These are phyloP conservation scores for Pimpla rufipes DNA, from an alignment of 2,888 invertebrate species.

Conservation along the genomic window DNA sequence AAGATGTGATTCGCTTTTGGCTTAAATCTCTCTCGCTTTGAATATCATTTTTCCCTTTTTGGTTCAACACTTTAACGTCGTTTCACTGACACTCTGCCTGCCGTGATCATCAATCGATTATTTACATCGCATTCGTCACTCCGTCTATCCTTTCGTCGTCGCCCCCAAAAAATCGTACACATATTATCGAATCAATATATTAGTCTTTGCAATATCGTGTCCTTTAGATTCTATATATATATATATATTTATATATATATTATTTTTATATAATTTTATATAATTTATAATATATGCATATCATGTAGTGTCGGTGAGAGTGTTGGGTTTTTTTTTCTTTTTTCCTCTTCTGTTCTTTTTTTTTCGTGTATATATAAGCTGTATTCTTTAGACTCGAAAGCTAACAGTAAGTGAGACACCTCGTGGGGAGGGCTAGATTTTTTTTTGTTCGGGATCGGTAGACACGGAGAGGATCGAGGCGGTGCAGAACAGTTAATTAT, in stretches of 20 bases:
- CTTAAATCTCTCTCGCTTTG: constrained; percentile 27
- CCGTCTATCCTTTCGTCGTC: constrained; percentile 30
- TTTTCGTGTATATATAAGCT: constrained; percentile 46
- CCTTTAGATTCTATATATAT: constrained; percentile 71
- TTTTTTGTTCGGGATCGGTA: constrained; percentile 39
- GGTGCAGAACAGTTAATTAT: constrained; percentile 63
- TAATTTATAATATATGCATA: constrained; percentile 68
- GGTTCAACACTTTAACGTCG: constrained; percentile 42
- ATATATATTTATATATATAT: constrained; percentile 61
- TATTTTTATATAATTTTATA: constrained; percentile 72
- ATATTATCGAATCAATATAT: constrained; percentile 72
- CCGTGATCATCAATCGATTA: constrained; percentile 60
- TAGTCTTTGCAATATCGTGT: constrained; percentile 69
- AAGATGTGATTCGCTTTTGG: constrained; percentile 51
- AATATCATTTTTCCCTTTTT: constrained; percentile 56
- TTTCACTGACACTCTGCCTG: constrained; percentile 73
- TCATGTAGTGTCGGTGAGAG: constrained; percentile 61
- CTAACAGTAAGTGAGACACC: constrained; percentile 62
- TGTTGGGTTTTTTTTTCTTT: constrained; percentile 34
- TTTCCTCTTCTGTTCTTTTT: too few relatives aligned
- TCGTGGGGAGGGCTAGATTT: constrained; percentile 50
- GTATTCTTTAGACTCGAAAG: constrained; percentile 64
- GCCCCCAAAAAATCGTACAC: constrained; percentile 60
- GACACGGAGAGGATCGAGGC: constrained; percentile 65
- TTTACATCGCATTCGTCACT: constrained; percentile 62